phyloP scores from a whole-genome alignment of 2,888 invertebrate genomes.

The Tetanocera ferruginea region DNA sequence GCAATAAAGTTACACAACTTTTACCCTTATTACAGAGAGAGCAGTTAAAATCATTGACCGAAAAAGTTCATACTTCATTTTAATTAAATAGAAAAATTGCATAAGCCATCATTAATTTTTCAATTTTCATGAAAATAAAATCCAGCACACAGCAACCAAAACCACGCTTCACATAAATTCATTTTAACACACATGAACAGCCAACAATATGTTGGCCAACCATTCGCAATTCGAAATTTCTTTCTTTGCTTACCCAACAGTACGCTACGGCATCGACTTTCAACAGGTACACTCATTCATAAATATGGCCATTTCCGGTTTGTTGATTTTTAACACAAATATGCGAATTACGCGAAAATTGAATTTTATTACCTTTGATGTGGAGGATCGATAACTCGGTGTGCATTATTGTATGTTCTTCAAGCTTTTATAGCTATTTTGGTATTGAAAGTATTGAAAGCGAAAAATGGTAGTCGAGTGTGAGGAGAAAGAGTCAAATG shows the following conservation, averaged over 20 bases:
- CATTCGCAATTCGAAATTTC: background rate
- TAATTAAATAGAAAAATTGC: no score
- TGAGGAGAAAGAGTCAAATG: no score
- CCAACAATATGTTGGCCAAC: background rate
- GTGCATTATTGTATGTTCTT: background rate
- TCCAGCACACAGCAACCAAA: no score
- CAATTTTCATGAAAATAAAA: no score
- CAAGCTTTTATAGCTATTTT: background rate
- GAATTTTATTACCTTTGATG: conserved; percentile 1
- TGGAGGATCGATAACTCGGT: background rate
- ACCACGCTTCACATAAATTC: background rate
- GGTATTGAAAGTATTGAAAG: background rate
- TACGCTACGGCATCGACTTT: background rate
- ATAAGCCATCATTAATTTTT: no score
- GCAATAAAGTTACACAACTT: no score
- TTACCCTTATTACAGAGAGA: no score
- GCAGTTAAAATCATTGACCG: no score
- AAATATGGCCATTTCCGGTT: conserved; percentile 14
- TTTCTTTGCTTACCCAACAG: no score
- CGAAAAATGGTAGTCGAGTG: background rate
- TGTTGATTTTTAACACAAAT: background rate
- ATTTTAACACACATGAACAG: background rate
- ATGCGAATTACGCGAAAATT: conserved; percentile 13
- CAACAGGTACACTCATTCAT: conserved; percentile 13
- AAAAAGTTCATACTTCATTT: no score